Base-by-base conservation (phyloP, 2,113 vertebrate genomes). In the Sphaerodactylus townsendi region DNA sequence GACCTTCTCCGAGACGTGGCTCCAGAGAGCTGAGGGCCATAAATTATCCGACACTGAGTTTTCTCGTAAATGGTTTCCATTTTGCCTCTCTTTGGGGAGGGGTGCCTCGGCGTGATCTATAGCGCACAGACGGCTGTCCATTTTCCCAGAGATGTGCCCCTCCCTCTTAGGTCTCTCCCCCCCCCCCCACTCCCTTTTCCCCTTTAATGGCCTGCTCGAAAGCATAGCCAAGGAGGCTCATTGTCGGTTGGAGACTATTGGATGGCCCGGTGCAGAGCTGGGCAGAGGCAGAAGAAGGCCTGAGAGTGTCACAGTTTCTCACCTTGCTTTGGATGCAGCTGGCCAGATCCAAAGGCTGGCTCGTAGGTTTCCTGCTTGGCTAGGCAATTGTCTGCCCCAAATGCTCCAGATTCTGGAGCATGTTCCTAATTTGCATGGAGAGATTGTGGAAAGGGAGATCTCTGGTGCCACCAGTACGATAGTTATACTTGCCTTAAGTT, bases 41-140 rank as follows among this genome's bases (percentile, higher is more conserved):
- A 78, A 91, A 91, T 87, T 23, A 79, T 46, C 68, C 4, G 46
- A 35, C 33, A 44, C 76, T 0, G 65, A 62, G 85, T 89, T 89
- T 87, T 88, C 76, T 86, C 65, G 11, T 53, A 81, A 93, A 86
- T 21, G 41, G 17, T 65, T 92, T 89, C 85, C 85, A 41, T 56
- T 90, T 84, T 74, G 59, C 85, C 30, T 66, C 90, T 91, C 86
- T 91, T 85, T 62, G 33, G 56, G 85, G 91, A 23, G 1, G 72
- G 87, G 83, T 1, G 78, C 88, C 88, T 8, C 78, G 15, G 72
- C 1, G 6, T 21, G 88, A 91, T 85, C 86, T 83, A 86, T 10
- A 85, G 75, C 86, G 30, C 79, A n/a, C 5, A 71, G 83, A 77
- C 79, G 86, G 88, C 85, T 72, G 77, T 85, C 84, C 78, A 71